Base-by-base conservation (phyloP, 2,113 vertebrate species). In the Nothoprocta perdicaria region DNA sequence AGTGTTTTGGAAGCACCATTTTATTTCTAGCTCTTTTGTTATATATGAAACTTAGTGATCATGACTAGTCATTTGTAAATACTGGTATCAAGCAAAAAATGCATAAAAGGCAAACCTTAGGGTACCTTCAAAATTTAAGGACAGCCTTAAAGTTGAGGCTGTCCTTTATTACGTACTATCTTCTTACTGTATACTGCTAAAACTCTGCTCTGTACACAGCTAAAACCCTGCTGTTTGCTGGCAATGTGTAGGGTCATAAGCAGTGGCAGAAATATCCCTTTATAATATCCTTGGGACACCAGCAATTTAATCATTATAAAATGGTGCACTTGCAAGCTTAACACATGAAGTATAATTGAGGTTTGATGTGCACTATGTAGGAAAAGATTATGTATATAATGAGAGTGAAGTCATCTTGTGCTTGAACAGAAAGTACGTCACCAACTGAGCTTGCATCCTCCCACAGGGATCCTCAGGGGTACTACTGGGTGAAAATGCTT, bases 361-460 rank as follows among this genome's bases (percentile, higher is more conserved):
- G 89, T 93, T 91, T 93, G 84, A 91, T 91, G 73, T 83, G 86
- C 57, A 80, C 52, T 83, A 4, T 78, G 76, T 89, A 93, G 89
- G 91, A 96, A 94, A 96, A 94, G 89, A 92, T 93, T 96, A 95
- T 91, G 91, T 69, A n/a, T 8, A 38, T 93, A 91, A 94, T 80
- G 79, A 93, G 78, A 92, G 73, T 96, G 94, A 96, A 96, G 95
- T 96, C 87, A 96, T 95, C 76, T 84, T 66, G 80, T 81, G 14
- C 80, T 93, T 88, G 80, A 89, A 65, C 80, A 84, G 68, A 71
- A 52, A 86, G 21, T 88, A 29, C 52, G 52, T 95, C 8, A 48
- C 89, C 92, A 93, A 89, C 57, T 72, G 52, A 78, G 66, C 80
- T 89, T 80, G 63, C 52, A 86, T 86, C 69, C 83, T 95, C 86